Conservation (phyloP, 2,797 vertebrate species). For the Melopsittacus undulatus region DNA sequence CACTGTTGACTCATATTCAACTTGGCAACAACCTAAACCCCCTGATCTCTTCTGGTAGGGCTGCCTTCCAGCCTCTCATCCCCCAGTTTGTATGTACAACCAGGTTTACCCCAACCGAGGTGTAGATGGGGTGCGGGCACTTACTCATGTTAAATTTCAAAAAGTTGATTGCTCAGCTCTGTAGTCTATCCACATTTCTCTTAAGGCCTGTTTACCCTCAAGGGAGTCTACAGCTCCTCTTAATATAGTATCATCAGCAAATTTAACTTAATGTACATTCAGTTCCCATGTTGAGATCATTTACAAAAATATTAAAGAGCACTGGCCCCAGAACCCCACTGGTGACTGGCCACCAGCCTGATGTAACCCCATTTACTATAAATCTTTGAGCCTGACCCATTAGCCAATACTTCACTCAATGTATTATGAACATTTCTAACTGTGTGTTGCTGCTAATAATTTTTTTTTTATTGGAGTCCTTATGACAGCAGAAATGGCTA, state of each 20-base stretch:
- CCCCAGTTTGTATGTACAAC: background rate
- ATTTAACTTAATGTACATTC: background rate
- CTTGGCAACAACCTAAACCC: background rate
- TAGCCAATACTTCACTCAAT: background rate
- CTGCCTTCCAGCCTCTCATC: background rate
- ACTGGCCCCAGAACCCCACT: background rate
- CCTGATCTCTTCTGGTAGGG: background rate
- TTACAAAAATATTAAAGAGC: background rate
- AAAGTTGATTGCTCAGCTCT: background rate
- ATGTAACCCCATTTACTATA: background rate
- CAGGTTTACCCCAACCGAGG: background rate
- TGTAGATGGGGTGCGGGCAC: too few relatives aligned
- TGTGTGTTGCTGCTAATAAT: background rate
- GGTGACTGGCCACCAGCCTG: background rate
- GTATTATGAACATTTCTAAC: fast-evolving
- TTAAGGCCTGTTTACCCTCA: background rate
- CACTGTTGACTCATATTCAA: background rate
- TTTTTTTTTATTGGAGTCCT: background rate
- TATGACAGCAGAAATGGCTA: background rate
- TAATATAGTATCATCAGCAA: background rate
- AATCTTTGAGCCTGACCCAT: background rate
- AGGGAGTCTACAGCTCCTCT: background rate
- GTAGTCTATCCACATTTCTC: background rate
- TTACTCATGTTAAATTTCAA: background rate
- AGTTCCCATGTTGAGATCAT: background rate